Base-by-base conservation (phyloP, 2,113 vertebrate genomes). In the Formicarius rufipectus region DNA sequence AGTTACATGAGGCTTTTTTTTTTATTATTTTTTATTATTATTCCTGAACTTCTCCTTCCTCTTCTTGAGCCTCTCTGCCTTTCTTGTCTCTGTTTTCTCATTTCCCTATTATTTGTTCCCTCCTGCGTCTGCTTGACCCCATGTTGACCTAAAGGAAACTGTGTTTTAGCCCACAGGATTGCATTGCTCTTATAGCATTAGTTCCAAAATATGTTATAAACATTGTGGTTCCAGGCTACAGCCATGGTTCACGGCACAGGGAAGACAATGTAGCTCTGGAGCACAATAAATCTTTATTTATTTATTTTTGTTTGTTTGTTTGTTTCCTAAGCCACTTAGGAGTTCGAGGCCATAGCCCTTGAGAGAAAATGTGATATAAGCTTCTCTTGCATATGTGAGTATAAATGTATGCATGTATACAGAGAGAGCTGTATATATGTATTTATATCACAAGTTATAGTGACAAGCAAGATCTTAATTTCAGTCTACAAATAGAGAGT, bases 221-320 rank as follows among this genome's bases (percentile, higher is more conserved):
- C 67, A 39, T 82, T 89, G 49, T 82, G 82, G 58, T 95, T 95
- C 77, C 77, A 85, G 91, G 81, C 78, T 87, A 89, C 74, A 79
- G 42, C 87, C 4, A 1, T 63, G 73, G 59, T 86, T 52, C 79
- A 60, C 73, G 52, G 64, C 74, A 67, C 42, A 42, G 58, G 87
- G 53, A 85, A 83, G 73, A 78, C 74, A 55, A 10, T 53, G 81
- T 83, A n/a, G 6, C 82, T 85, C 55, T 73, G 40, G 52, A 55
- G 75, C 82, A 59, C 58, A 71, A 60, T 76, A 83, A 90, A 88
- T 28, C 47, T 18, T 56, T 25, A 53, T 42, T 56, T 25, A 58
- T 42, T 69, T 45, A 79, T 56, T 23, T 37, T 30, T 59, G 67
- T 24, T 71, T 59, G 31, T 27, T 85, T 66, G 24, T 79, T 71